These are phyloP conservation scores for Volucella zonaria DNA, from an alignment of 2,888 invertebrate genomes.

Conservation along the genomic window DNA sequence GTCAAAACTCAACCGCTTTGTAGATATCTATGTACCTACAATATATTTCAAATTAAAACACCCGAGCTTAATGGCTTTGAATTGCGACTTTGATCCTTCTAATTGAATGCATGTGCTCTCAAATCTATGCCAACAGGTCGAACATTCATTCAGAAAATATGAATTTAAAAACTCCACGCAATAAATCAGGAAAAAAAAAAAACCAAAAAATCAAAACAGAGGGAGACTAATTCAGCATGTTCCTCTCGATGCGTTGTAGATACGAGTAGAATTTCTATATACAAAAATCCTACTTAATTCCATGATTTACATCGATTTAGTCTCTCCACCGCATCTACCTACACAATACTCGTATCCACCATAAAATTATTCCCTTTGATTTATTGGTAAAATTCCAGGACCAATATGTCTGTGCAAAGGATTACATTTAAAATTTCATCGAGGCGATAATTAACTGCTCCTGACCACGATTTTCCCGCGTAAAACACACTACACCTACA, in stretches of 20 bases:
- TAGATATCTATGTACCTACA: no score
- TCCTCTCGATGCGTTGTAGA: constrained; percentile 16
- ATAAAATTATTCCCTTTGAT: constrained; percentile 64
- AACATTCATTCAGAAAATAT: constrained; percentile 1
- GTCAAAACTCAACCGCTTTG: no score
- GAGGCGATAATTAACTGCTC: constrained; percentile 50
- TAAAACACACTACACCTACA: constrained; percentile 2
- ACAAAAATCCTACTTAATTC: constrained; percentile 60
- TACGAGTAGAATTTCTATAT: not conserved
- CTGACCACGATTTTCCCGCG: constrained; percentile 47
- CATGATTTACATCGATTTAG: constrained; percentile 69
- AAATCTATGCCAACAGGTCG: constrained; percentile 61
- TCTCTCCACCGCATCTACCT: constrained; percentile 43
- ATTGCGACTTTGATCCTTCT: no score
- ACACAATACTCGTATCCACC: constrained; percentile 7
- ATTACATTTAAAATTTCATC: constrained; percentile 39
- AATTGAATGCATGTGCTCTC: not conserved
- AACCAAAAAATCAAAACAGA: constrained; percentile 68
- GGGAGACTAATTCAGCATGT: constrained; percentile 64
- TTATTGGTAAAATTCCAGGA: constrained; percentile 54
- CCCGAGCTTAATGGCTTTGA: no score
- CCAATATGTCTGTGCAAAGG: constrained; percentile 26
- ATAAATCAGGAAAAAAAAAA: constrained; percentile 60
- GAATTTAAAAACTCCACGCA: constrained; percentile 19
- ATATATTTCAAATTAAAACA: constrained; percentile 3